phyloP scores from a whole-genome alignment of 2,888 invertebrate species.

The Eupithecia tripunctaria region DNA sequence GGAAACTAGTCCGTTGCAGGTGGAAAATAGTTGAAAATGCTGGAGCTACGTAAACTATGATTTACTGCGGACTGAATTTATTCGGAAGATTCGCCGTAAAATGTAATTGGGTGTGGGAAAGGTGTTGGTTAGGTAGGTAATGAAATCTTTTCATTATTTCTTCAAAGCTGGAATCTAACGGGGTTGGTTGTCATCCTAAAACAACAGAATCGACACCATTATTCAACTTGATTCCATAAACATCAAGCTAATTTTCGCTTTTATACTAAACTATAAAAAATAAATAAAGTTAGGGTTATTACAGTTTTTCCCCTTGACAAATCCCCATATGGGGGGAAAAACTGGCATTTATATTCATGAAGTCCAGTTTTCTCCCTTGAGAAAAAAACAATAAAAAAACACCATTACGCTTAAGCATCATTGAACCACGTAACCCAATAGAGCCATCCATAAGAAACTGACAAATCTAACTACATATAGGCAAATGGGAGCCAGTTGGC shows the following conservation, averaged over 20 bases:
- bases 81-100: not conserved
- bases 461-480: not conserved
- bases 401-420: not conserved
- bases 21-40: slow-evolving; percentile 14
- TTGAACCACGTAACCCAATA: not conserved
- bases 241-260: too few species aligned
- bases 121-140: not conserved
- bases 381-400: not conserved
- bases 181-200: too few species aligned
- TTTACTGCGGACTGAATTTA: slow-evolving; percentile 9
- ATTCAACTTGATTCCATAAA: not conserved
- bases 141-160: not conserved
- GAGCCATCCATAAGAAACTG: slow-evolving; percentile 2
- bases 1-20: slow-evolving; percentile 24
- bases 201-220: too few species aligned
- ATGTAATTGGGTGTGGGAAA: not conserved
- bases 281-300: too few species aligned
- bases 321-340: too few species aligned
- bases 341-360: too few species aligned
- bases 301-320: too few species aligned
- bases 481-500: not conserved
- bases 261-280: too few species aligned
- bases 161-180: not conserved
- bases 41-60: slow-evolving; percentile 16
- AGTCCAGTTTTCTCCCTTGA: too few species aligned